Base-by-base conservation (phyloP, 2,888 invertebrate genomes). In the Escarpia spicata region DNA sequence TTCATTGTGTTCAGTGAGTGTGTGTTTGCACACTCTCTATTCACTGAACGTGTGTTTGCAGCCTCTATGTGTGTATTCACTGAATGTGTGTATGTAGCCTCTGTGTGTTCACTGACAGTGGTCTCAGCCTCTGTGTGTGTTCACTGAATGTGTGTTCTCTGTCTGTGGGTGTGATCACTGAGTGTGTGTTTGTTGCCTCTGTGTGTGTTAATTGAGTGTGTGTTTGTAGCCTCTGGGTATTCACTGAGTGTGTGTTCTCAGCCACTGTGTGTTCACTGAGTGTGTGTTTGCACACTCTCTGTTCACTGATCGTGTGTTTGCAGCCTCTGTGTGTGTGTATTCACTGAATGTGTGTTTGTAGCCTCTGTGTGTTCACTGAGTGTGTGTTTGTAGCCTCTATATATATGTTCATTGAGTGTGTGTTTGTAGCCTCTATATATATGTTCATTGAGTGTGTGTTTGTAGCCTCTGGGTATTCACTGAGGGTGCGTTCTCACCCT, bases 201-300 rank as follows among this genome's bases (percentile, higher is more conserved):
- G 45, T 45, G 45, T 45, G 45, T 45, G 6, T 10, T 9, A 15
- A 90, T 4, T 43, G 26, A 19, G 90, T 31, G 4, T 60, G 26
- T 60, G 19, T 60, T 60, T 60, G 19, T 15, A 60, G 15, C 60
- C 15, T 26, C 26, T 92, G n/a, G 92, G 90, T 90, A 15, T 52
- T 45, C 45, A 45, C 45, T 45, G 45, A 45, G 45, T 10, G 43
- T 93, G 89, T 60, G 4, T 89, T 94, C 94, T 31, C 94, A 96
- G 96, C 94, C 95, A 26, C 91, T 95, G 45, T 94, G 94, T 15
- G 9, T 93, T 96, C 26, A 94, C 95, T 93, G 95, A 95, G 91
- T 94, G 94, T 92, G 3, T 92, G 3, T 26, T 43, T 92, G 52
- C 31, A 91, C n/a, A 12, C 58, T 1, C 6, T 91, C 31, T 12